These are phyloP conservation scores for Chrysomallon squamiferum DNA, from an alignment of 1,140 invertebrate genomes.

Conservation along the genomic window DNA sequence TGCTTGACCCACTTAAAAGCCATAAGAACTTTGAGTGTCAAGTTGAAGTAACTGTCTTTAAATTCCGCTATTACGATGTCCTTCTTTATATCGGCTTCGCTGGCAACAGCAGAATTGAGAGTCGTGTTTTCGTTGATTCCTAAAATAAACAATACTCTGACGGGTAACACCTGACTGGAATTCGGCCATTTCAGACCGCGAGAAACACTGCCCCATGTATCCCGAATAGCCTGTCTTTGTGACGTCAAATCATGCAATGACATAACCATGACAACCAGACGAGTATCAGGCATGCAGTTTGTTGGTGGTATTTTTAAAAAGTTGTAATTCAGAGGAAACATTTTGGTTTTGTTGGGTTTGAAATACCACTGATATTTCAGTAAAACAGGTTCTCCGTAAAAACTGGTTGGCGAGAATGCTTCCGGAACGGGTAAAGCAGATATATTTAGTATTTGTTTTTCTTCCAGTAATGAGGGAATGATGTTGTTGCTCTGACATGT, in stretches of 20 bases:
- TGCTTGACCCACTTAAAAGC: conserved; percentile 79
- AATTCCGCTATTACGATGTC: conserved; percentile 7
- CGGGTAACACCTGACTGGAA: too few relatives aligned
- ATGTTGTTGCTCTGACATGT: too few relatives aligned
- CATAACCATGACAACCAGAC: conserved; percentile 10
- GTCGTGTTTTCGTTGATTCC: not conserved
- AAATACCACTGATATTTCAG: conserved; percentile 1
- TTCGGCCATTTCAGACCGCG: not conserved
- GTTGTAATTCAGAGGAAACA: not conserved
- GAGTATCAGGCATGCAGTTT: not conserved
- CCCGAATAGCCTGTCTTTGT: conserved; percentile 13
- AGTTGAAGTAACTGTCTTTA: conserved; percentile 77
- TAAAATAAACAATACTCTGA: conserved; percentile 15
- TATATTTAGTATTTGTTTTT: too few relatives aligned
- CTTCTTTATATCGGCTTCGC: conserved; percentile 2
- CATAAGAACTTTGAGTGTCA: conserved; percentile 87
- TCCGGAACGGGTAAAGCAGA: too few relatives aligned
- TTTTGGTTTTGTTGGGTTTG: not conserved
- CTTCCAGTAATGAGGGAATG: too few relatives aligned
- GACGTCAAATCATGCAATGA: conserved; percentile 3
- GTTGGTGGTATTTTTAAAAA: not conserved
- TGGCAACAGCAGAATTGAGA: not conserved
- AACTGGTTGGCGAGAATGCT: not conserved
- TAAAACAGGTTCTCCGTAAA: not conserved
- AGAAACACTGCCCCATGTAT: conserved; percentile 10